Conservation (phyloP, 2,888 invertebrate species). For the Ditula angustiorana region DNA sequence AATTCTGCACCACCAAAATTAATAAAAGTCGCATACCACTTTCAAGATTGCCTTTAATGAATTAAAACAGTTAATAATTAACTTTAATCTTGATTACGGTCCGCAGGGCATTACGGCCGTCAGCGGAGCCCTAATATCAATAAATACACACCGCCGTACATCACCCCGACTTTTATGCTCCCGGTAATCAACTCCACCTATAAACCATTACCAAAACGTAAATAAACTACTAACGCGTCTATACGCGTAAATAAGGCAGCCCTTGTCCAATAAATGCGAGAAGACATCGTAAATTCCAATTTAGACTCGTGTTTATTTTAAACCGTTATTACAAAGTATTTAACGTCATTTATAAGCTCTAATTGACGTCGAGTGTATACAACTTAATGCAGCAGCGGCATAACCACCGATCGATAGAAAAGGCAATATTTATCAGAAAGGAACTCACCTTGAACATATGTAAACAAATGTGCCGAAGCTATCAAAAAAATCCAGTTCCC, state of each 20-base stretch:
- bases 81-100: slow-evolving; percentile 30
- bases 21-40: slow-evolving; percentile 33
- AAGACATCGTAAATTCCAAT: slow-evolving; percentile 31
- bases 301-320: slow-evolving; percentile 13
- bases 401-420: slow-evolving; percentile 70
- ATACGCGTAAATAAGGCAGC: slow-evolving; percentile 48
- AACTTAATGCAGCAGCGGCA: slow-evolving; percentile 17
- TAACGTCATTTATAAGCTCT: background rate
- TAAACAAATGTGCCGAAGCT: slow-evolving; percentile 80
- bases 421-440: slow-evolving; percentile 74
- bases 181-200: slow-evolving; percentile 54
- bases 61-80: slow-evolving; percentile 36
- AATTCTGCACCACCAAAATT: slow-evolving; percentile 22
- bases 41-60: slow-evolving; percentile 28
- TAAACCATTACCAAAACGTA: slow-evolving; percentile 57
- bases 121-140: slow-evolving; percentile 47
- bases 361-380: background rate
- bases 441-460: slow-evolving; percentile 82
- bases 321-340: slow-evolving; percentile 6
- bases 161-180: slow-evolving; percentile 50
- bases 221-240: slow-evolving; percentile 56
- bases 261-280: slow-evolving; percentile 27
- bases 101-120: slow-evolving; percentile 46
- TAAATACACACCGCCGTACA: slow-evolving; percentile 44
- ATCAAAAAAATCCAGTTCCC: slow-evolving; percentile 83